Conservation (phyloP, 1,140 invertebrate species). For the Oreohelix idahoensis region DNA sequence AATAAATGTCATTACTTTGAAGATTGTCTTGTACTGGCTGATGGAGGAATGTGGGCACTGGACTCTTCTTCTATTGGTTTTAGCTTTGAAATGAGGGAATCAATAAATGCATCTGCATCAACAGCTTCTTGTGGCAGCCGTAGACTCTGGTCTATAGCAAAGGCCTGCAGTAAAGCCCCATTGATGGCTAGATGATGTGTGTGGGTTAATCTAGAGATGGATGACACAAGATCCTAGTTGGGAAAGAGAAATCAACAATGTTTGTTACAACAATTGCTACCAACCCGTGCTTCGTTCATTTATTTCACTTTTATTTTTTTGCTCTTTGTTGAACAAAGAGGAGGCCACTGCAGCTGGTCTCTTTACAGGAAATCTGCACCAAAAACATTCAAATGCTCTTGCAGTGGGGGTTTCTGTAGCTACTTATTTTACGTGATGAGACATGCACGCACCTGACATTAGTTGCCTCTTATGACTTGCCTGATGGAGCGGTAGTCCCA, state of each 20-base stretch:
- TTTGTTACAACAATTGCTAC: too few species aligned
- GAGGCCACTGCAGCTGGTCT: too few species aligned
- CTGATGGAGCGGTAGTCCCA: too few species aligned
- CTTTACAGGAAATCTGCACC: too few species aligned
- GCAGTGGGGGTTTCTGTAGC: too few species aligned
- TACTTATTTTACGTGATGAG: too few species aligned
- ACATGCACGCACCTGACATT: too few species aligned
- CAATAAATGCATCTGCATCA: conserved; percentile 74
- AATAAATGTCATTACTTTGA: conserved; percentile 1
- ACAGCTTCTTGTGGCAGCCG: conserved; percentile 50
- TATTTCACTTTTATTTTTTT: too few species aligned
- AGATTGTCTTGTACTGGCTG: background rate
- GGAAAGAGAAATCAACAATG: conserved; percentile 22
- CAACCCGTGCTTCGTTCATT: too few species aligned
- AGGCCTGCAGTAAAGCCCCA: conserved; percentile 78
- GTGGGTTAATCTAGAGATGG: conserved; percentile 79
- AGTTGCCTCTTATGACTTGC: too few species aligned
- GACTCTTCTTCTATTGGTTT: conserved; percentile 75
- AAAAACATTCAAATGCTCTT: too few species aligned
- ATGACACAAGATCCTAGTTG: conserved; percentile 52
- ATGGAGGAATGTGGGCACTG: background rate
- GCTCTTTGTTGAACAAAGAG: too few species aligned
- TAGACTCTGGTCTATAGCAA: conserved; percentile 71
- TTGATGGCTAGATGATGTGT: conserved; percentile 79
- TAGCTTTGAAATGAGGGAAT: conserved; percentile 78